phyloP scores from a whole-genome alignment of 2,888 invertebrate species.

The Sceliomorpha sp. region DNA sequence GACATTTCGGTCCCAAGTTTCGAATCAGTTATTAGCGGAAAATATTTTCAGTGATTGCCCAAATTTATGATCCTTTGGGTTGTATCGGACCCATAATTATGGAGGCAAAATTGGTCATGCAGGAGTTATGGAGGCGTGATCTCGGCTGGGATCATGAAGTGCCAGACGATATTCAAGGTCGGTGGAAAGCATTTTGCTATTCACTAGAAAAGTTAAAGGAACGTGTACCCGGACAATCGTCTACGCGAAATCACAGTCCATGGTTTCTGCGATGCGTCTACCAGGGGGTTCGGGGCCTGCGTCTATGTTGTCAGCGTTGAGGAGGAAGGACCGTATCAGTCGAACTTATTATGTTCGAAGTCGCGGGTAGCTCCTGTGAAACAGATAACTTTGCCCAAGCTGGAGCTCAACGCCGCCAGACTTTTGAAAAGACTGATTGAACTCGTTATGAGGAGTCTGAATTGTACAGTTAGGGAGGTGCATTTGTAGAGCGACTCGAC shows the following conservation, averaged over 20 bases:
- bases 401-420: not conserved
- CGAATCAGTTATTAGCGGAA: too few species aligned
- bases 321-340: not conserved
- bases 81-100: conserved; percentile 8
- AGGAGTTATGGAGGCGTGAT: not conserved
- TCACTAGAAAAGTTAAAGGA: not conserved
- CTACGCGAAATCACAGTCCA: not conserved
- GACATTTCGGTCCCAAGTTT: too few species aligned
- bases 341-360: conserved; percentile 1
- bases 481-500: not conserved
- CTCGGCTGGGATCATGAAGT: not conserved
- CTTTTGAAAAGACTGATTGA: not conserved
- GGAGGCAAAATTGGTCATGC: not conserved
- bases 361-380: conserved; percentile 1
- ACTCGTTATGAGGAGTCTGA: not conserved
- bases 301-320: conserved; percentile 1
- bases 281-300: not conserved
- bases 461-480: not conserved
- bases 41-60: not conserved
- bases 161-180: not conserved
- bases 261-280: too few species aligned
- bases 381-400: not conserved
- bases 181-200: not conserved
- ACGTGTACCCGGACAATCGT: not conserved
- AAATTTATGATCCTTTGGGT: conserved; percentile 4